Base-by-base conservation (phyloP, 2,113 vertebrate species). In the Xenopus laevis region DNA sequence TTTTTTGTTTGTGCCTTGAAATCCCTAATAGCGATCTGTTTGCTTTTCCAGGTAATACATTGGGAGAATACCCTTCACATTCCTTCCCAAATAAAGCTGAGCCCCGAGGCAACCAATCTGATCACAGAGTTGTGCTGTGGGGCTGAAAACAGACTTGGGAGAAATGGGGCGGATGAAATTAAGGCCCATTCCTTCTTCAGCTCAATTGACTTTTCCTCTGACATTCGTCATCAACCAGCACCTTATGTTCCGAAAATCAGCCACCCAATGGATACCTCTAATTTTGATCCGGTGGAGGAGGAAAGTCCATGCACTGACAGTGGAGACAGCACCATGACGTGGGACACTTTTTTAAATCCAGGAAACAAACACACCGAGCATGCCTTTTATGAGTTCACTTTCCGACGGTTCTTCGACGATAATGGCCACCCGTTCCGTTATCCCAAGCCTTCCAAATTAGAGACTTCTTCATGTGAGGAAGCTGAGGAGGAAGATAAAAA, bases 231-330 rank as follows among this genome's bases (percentile, higher is more conserved):
- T 82, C 97, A 98, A 81, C 94, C 92, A 0, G 97, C 97, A 16
- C 96, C 96, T 12, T 98, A 97, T 30, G 85, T 95, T 64, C 97
- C 97, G 79, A 98, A 95, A 82, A 96, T 99, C 77, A 92, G 94
- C 81, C 97, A 99, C 83, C 95, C 95, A 4, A 99, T 96, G 94
- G 97, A 99, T 87, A 99, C 97, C 12, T 99, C 97, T n/a, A 99
- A 99, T 87, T 99, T 99, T 55, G 97, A 99, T 84, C 97, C 97
- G 0, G 95, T 99, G 58, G 97, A 98, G 71, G 97, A 98, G 75
- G 97, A 98, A 61, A 88, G 91, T 52, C 94, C 94, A 0, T 96
- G 95, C 93, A 91, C 90, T 0, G 91, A 95, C 66, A 97, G 95
- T 0, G 94, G 90, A 40, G 96, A 96, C 79, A 94, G 94, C 81